Evolutionary conservation across 2,797 vertebrate species (phyloP), one percentile per base, ranked within the genome.

Genomic region (Platyrinchus mystaceus): DNA sequence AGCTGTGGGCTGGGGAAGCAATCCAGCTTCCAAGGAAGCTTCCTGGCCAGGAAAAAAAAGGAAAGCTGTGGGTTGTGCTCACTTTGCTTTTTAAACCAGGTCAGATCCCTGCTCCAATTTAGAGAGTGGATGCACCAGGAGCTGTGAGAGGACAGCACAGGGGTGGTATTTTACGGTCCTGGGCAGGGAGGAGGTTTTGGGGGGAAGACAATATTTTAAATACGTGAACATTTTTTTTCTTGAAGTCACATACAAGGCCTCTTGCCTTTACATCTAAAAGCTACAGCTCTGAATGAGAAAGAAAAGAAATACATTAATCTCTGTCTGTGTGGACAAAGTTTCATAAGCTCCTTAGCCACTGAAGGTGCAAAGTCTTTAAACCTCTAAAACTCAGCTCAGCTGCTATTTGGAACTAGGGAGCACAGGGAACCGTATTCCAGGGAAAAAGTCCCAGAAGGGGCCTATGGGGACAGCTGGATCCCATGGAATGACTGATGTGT

Each of bases 21-120:
- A 93, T 95, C 95, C 96, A 96, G 88, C 90, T 92, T 93, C 90
- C 84, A 95, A 94, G 92, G 67, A 96, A 96, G n/a, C n/a, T n/a
- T n/a, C 95, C 84, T 90, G 74, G 94, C 95, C 94, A 96, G 94
- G 93, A 96, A 96, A 95, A 93, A 92, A 91, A 90, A 44, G 21
- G 34, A 94, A 96, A 90, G 55, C 30, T 84, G 83, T 46, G 93
- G 30, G 70, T 83, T 93, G 85, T 62, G 84, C 74, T 95, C 85
- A 68, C 80, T 95, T 84, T 67, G 83, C 66, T 44, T 94, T 93
- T 86, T 46, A 95, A 96, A 95, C 63, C 83, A 96, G 95, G 94
- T 96, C 95, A 96, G 56, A 92, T 87, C 70, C 55, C 77, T 88
- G 83, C 59, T 93, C 77, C 74, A 94, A 5, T 90, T 93, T 62